Base-by-base conservation (phyloP, 2,113 vertebrate species). In the Nipponia nippon region DNA sequence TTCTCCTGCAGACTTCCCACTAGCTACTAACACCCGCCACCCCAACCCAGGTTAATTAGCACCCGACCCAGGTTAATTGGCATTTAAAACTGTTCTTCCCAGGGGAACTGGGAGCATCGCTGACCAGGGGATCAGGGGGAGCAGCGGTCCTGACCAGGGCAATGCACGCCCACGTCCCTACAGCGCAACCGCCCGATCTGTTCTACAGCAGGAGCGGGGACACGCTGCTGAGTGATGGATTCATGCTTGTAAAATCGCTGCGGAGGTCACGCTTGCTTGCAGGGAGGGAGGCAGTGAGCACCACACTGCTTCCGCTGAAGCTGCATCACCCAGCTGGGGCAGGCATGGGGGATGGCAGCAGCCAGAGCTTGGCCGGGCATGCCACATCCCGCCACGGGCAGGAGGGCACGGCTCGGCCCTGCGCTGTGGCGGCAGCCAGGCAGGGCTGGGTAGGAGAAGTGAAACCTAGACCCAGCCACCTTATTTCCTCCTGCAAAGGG, bases 121-220 rank as follows among this genome's bases (percentile, higher is more conserved):
- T 63, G 69, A 63, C 32, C 2, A 3, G 26, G 47, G 56, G 30
- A 44, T 11, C 38, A 36, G 47, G 42, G n/a, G 26, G 8, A 65
- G 9, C 1, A 0, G 38, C 1, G 2, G 36, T 26, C 36, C 76
- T 6, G 3, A 23, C 32, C 63, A 42, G 69, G 4, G 8, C 13
- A 53, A 44, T 0, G 5, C 34, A 53, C 6, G 2, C 21, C 19
- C 19, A 9, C 1, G 1, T 8, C 34, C 44, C 63, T 27, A 34
- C 76, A 58, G 42, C 1, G 0, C 0, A 4, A 61, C 32, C 27
- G 5, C 25, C n/a, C 2, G 3, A 18, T 10, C 9, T 50, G 30
- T 30, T 67, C 21, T 34, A 18, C 1, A 1, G 21, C 40, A 34
- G 47, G 38, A 18, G 29, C 53, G 2, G 2, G n/a, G 36, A 62